These are phyloP conservation scores for Asarcornis scutulata DNA, from an alignment of 2,113 vertebrate genomes.

Conservation along the genomic window DNA sequence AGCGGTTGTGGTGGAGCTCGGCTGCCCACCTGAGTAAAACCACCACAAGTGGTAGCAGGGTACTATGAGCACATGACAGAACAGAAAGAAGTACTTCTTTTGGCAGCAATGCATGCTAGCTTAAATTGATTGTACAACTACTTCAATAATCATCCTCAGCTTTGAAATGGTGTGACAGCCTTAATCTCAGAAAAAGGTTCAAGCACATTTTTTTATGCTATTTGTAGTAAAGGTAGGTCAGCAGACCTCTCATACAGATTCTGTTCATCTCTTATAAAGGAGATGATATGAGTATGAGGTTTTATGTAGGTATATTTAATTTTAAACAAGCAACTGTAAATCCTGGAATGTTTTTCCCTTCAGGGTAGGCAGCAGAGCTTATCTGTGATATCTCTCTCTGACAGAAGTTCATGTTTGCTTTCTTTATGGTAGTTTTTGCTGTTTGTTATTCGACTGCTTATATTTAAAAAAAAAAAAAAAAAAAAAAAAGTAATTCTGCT, in stretches of 20 bases:
- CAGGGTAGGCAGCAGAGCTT: not conserved
- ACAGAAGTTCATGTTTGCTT: not conserved
- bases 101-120: not conserved
- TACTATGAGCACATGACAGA: not conserved
- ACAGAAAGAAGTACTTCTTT: not conserved
- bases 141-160: not conserved
- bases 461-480: not conserved
- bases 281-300: not conserved
- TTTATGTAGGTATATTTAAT: not conserved
- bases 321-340: not conserved
- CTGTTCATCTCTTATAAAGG: not conserved
- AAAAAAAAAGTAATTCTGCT: not conserved
- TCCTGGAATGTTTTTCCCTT: not conserved
- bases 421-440: not conserved
- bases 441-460: not conserved
- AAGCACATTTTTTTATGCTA: not conserved
- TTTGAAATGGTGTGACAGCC: not conserved
- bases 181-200: not conserved
- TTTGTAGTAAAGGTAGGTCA: not conserved
- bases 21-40: too few relatives aligned
- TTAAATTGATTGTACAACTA: not conserved
- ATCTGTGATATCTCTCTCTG: not conserved
- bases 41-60: not conserved
- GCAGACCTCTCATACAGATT: not conserved
- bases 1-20: too few relatives aligned